Evolutionary conservation across 1,140 invertebrate genomes (phyloP).

Genomic region (Ctenoplectra terminalis): DNA sequence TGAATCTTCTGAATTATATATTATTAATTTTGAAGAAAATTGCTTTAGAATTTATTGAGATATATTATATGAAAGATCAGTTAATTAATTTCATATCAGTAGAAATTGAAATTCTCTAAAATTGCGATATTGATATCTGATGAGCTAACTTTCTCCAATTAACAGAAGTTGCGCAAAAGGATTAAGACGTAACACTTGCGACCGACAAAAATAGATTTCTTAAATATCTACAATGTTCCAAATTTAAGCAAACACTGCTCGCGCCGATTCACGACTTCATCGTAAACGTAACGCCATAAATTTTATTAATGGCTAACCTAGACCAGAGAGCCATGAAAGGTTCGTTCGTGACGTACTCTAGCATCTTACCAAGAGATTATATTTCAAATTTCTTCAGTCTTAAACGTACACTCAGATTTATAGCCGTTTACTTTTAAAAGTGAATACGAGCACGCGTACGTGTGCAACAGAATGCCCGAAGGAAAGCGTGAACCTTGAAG

Average conservation of each 20-base stretch:
- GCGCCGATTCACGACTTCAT: not conserved
- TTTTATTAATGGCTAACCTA: not conserved
- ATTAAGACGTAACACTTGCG: too few relatives aligned
- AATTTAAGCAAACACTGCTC: too few relatives aligned
- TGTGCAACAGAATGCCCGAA: not conserved
- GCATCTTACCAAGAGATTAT: not conserved
- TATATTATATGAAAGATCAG: too few relatives aligned
- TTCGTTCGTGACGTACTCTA: not conserved
- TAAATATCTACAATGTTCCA: not conserved
- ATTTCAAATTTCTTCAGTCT: not conserved
- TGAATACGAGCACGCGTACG: not conserved
- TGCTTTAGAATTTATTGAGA: too few relatives aligned
- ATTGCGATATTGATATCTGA: too few relatives aligned
- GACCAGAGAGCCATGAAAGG: not conserved
- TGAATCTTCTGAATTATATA: too few relatives aligned
- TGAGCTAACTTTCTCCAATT: too few relatives aligned
- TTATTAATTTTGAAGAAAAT: too few relatives aligned
- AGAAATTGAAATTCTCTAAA: too few relatives aligned
- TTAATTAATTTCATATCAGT: too few relatives aligned
- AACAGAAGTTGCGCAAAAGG: too few relatives aligned
- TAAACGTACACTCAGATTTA: constrained; percentile 4
- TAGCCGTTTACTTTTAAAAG: constrained; percentile 11
- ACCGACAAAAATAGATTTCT: not conserved
- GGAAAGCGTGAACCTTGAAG: not conserved
- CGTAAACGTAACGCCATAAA: not conserved